phyloP scores from a whole-genome alignment of 2,113 vertebrate genomes.

The Chascanopsetta lugubris region DNA sequence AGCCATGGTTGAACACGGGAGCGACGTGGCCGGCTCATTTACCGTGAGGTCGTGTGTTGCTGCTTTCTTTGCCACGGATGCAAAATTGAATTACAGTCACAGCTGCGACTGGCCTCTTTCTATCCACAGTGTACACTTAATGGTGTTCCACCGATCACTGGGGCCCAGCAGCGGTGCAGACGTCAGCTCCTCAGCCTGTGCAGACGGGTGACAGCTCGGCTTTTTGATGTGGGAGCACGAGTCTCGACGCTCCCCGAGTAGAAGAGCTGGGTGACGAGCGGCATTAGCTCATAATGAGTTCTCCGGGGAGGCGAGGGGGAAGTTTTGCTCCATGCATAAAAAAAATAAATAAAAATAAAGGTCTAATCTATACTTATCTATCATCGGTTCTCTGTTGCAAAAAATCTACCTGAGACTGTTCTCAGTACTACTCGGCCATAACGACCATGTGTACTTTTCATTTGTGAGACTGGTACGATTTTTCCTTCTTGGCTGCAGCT shows the following conservation, averaged over 20 bases:
- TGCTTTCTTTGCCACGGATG: too few species aligned
- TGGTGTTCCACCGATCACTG: constrained; percentile 47
- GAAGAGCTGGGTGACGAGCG: constrained; percentile 61
- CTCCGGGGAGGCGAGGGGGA: constrained; percentile 58
- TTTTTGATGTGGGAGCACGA: constrained; percentile 72
- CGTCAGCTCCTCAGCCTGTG: constrained; percentile 58
- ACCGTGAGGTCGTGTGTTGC: too few species aligned
- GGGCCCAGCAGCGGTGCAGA: constrained; percentile 32
- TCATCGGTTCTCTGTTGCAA: constrained; percentile 17
- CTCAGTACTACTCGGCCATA: neutral
- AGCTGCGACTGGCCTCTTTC: constrained; percentile 16
- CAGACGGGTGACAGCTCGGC: constrained; percentile 61
- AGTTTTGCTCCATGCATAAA: constrained; percentile 44
- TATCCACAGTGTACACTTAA: constrained; percentile 51
- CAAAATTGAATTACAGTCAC: too few species aligned
- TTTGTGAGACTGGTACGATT: neutral
- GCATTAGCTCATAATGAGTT: constrained; percentile 76
- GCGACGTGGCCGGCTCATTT: too few species aligned
- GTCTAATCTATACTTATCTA: constrained; percentile 49
- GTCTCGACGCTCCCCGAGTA: constrained; percentile 45
- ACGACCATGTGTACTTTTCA: neutral
- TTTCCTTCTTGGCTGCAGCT: constrained; percentile 9
- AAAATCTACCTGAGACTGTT: neutral
- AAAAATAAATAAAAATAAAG: too few species aligned
- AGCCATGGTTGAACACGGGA: too few species aligned